Percentiles rank a stretch among this genome's conserved stretches.
phyloP scores from a whole-genome alignment of 2,888 invertebrate genomes.

The Hanleya hanleyi region DNA sequence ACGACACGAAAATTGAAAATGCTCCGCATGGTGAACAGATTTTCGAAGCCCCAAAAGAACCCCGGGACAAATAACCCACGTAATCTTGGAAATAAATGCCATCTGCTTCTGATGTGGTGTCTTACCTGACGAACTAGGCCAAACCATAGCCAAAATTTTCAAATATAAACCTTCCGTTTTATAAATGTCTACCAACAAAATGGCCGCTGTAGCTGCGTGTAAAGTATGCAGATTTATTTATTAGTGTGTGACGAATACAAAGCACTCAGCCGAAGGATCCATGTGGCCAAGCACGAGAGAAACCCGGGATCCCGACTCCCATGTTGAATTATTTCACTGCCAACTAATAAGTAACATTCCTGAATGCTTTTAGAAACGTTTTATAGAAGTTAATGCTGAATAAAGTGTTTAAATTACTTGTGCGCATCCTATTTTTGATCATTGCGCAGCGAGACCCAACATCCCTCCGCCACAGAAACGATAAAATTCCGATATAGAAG shows the following conservation, averaged over 20 bases:
- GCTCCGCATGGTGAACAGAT: neutral
- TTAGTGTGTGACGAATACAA: constrained; percentile 8
- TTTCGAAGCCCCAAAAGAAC: neutral
- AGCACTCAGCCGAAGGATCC: constrained; percentile 4
- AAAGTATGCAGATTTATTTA: constrained; percentile 12
- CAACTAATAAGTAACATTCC: neutral
- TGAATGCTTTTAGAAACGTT: neutral
- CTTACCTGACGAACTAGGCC: constrained; percentile 6
- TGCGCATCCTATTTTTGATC: neutral
- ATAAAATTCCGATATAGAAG: neutral
- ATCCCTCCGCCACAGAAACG: constrained; percentile 3
- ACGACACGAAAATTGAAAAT: neutral
- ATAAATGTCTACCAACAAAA: constrained; percentile 7
- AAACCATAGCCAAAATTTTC: constrained; percentile 1
- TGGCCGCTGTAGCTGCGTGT: constrained; percentile 10
- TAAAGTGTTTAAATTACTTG: neutral
- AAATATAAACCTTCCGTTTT: constrained; percentile 4
- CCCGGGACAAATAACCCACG: neutral
- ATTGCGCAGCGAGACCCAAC: neutral
- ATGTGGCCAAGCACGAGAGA: neutral
- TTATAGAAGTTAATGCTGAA: neutral
- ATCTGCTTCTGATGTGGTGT: too few species aligned
- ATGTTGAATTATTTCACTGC: neutral
- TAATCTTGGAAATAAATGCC: too few species aligned
- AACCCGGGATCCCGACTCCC: neutral